Conservation (phyloP, 2,797 vertebrate species). For the Limnodromus scolopaceus region DNA sequence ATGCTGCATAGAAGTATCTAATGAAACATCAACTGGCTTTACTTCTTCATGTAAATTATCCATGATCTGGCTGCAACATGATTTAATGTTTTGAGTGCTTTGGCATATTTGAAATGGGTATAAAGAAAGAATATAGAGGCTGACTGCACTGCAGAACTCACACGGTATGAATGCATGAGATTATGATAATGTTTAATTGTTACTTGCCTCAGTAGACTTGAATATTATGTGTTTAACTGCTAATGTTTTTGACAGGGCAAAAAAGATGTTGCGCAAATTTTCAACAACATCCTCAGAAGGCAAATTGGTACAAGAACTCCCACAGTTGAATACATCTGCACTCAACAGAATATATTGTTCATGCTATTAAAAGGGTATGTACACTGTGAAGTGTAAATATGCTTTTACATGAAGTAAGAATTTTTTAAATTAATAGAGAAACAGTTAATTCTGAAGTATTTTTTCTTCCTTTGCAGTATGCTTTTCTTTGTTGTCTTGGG, state of each 20-base stretch:
- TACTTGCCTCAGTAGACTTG: not conserved
- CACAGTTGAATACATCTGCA: slow-evolving; percentile 97
- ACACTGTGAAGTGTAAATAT: not conserved
- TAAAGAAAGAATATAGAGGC: not conserved
- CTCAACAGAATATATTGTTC: slow-evolving; percentile 97
- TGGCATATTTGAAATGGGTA: not conserved
- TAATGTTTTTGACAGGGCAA: slow-evolving; percentile 86
- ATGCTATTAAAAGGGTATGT: slow-evolving; percentile 97
- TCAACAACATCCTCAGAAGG: slow-evolving; percentile 97
- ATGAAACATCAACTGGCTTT: not conserved
- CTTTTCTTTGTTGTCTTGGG: not conserved
- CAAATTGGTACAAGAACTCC: slow-evolving; percentile 97
- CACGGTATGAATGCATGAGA: not conserved
- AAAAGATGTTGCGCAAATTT: slow-evolving; percentile 98
- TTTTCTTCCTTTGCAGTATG: not conserved
- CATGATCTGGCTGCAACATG: not conserved
- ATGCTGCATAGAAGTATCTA: not conserved
- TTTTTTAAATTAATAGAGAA: not conserved
- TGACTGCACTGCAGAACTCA: not conserved
- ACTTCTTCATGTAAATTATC: not conserved
- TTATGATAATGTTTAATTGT: not conserved
- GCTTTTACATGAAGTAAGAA: not conserved
- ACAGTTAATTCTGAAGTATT: not conserved
- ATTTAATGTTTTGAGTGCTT: not conserved
- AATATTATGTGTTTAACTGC: slow-evolving; percentile 30